Conservation (phyloP, 2,113 vertebrate species). For the Muntiacus reevesi region DNA sequence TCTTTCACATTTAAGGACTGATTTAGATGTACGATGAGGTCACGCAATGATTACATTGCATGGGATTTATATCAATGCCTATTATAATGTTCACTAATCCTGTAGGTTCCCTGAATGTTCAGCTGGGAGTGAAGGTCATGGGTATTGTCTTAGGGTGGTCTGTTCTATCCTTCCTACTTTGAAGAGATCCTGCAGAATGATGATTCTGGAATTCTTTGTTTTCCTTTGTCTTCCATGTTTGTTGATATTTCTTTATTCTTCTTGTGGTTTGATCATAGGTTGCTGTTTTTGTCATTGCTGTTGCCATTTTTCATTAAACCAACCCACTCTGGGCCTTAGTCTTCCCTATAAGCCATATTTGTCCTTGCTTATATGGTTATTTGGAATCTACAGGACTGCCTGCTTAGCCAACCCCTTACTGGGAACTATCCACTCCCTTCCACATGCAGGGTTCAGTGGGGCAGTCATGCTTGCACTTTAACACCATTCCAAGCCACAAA, state of each 20-base stretch:
- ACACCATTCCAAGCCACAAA: neutral
- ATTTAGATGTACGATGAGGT: neutral
- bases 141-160: neutral
- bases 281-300: neutral
- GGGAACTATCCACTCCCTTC: neutral
- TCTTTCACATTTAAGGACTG: neutral
- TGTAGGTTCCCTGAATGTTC: neutral
- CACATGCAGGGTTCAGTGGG: neutral
- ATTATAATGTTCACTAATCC: neutral
- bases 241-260: neutral
- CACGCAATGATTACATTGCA: neutral
- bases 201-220: neutral
- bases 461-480: neutral
- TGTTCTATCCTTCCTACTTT: neutral
- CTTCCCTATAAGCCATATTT: neutral
- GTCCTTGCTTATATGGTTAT: neutral
- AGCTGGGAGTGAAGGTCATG: neutral
- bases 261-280: neutral
- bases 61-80: neutral
- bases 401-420: neutral
- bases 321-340: neutral
- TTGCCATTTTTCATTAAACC: neutral
- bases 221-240: neutral
- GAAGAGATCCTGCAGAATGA: neutral
- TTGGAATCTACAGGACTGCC: neutral